Percentiles rank a stretch among this genome's conserved stretches.
Evolutionary conservation across 2,113 vertebrate genomes (phyloP).

Genomic region (Plectropomus leopardus): DNA sequence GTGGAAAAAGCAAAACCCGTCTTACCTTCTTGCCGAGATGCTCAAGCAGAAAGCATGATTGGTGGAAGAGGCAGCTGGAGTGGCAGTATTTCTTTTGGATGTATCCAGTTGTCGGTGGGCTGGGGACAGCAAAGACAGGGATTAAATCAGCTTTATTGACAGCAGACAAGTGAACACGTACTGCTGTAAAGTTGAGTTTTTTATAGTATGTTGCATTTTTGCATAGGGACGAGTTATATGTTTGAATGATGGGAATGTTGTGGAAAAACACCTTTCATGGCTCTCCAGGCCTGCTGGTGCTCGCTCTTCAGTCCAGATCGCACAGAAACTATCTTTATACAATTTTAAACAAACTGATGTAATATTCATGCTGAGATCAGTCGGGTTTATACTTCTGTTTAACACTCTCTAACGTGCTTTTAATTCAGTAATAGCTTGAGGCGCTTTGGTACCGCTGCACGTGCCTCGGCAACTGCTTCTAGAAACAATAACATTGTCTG

Average conservation of each 20-base stretch:
- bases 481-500: conserved; percentile 53
- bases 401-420: background rate
- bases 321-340: background rate
- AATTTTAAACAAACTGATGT: background rate
- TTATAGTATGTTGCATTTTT: background rate
- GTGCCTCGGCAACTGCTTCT: conserved; percentile 18
- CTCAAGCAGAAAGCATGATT: background rate
- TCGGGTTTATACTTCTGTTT: conserved; percentile 1
- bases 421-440: conserved; percentile 10
- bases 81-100: background rate
- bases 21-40: background rate
- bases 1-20: background rate
- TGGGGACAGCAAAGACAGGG: background rate
- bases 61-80: background rate
- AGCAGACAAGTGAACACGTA: background rate
- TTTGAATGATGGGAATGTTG: background rate
- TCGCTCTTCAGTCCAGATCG: background rate
- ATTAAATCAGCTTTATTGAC: background rate
- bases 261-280: background rate
- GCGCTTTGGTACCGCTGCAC: conserved; percentile 16
- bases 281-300: background rate
- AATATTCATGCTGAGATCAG: conserved; percentile 42
- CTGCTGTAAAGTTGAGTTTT: background rate
- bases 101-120: background rate
- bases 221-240: background rate